Percentiles rank a stretch among this genome's conserved stretches.
phyloP scores from a whole-genome alignment of 2,888 invertebrate species.

The Drosophila neonasuta region DNA sequence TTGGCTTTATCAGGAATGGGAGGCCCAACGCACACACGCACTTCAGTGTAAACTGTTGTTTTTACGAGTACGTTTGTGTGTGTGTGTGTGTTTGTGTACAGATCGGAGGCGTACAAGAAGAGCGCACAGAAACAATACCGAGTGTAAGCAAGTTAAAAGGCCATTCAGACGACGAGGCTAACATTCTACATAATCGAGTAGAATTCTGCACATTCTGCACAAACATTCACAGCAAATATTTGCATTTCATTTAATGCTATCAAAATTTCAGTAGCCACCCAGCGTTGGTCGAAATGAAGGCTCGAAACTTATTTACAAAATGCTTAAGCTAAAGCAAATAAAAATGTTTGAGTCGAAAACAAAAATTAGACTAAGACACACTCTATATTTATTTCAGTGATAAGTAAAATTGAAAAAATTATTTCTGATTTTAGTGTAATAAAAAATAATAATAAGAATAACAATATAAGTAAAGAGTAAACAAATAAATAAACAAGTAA shows the following conservation, averaged over 20 bases:
- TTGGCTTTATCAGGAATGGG: conserved; percentile 17
- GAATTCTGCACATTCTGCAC: not conserved
- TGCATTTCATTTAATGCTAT: not conserved
- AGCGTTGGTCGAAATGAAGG: not conserved
- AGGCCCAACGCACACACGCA: conserved; percentile 16
- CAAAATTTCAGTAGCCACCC: not conserved
- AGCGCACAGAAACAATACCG: conserved; percentile 11
- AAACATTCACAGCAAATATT: conserved; percentile 4
- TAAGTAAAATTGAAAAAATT: not conserved
- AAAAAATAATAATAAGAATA: too few species aligned
- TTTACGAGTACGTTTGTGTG: not conserved
- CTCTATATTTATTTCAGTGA: not conserved
- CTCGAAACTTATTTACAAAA: not conserved
- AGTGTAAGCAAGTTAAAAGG: not conserved
- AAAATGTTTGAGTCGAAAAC: not conserved
- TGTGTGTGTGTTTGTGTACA: conserved; percentile 2
- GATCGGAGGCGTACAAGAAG: conserved; percentile 4
- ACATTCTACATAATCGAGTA: conserved; percentile 1
- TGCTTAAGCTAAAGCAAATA: not conserved
- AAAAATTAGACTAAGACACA: not conserved
- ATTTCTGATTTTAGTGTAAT: not conserved
- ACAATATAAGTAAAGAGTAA: too few species aligned
- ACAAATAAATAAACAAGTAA: too few species aligned
- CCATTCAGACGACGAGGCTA: not conserved
- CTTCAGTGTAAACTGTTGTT: conserved; percentile 6